phyloP scores from a whole-genome alignment of 2,797 vertebrate species.

The Premnoplex brunnescens region DNA sequence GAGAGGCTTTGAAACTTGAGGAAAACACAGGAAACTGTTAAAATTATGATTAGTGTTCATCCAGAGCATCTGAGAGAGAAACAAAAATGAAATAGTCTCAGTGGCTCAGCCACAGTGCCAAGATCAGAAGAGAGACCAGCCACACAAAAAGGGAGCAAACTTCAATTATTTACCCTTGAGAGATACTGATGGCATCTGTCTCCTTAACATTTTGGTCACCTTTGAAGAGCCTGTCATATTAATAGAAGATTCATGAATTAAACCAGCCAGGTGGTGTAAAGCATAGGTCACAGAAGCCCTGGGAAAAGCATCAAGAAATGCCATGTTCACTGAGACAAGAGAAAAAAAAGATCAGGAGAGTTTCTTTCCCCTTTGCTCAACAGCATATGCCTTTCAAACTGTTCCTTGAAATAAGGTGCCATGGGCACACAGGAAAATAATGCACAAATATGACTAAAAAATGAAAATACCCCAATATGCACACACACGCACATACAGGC shows the following conservation, averaged over 20 bases:
- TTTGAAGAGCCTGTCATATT: constrained; percentile 22
- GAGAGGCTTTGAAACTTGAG: background rate
- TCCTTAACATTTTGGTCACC: constrained; percentile 38
- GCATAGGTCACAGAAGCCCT: constrained; percentile 17
- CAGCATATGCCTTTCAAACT: constrained; percentile 49
- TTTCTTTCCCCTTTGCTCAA: background rate
- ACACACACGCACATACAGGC: background rate
- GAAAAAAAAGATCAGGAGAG: background rate
- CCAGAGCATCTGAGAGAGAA: background rate
- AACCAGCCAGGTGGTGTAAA: constrained; percentile 45
- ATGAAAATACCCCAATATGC: background rate
- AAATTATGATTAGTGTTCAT: background rate
- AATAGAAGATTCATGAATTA: constrained; percentile 20
- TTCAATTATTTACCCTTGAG: constrained; percentile 30
- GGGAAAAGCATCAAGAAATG: constrained; percentile 8
- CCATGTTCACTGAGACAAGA: constrained; percentile 2
- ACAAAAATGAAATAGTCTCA: background rate
- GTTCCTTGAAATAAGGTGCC: background rate
- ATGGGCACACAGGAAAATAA: background rate
- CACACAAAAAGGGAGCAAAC: background rate
- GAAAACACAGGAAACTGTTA: background rate
- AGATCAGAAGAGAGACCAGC: background rate
- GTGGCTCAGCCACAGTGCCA: background rate
- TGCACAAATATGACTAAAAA: background rate
- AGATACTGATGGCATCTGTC: constrained; percentile 27